A percentile compares a stretch with the other conserved stretches of the same genome.
phyloP scores from a whole-genome alignment of 2,113 vertebrate genomes.

The Cettia cetti region DNA sequence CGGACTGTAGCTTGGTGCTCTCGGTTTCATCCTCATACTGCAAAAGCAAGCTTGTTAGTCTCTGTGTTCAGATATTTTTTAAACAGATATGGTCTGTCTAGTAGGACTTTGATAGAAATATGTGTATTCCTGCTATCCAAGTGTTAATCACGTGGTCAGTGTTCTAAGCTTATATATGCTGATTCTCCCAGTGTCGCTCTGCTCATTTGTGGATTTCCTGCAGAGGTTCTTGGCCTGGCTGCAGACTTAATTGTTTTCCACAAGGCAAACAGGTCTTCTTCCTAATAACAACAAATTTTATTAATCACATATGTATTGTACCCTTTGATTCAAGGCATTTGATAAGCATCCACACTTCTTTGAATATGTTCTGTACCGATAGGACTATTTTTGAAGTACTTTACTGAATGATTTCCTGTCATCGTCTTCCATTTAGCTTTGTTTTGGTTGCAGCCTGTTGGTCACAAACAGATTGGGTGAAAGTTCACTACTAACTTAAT shows the following conservation, averaged over 20 bases:
- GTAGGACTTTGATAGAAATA: not conserved
- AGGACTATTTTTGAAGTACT: not conserved
- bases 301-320: not conserved
- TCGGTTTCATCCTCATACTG: not conserved
- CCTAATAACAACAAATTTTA: not conserved
- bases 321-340: not conserved
- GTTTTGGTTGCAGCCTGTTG: not conserved
- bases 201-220: not conserved
- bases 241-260: not conserved
- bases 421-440: not conserved
- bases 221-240: not conserved
- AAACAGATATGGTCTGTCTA: not conserved
- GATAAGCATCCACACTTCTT: not conserved
- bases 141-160: not conserved
- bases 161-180: not conserved
- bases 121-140: not conserved
- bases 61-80: not conserved
- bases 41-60: not conserved
- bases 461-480: not conserved
- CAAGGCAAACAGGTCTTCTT: not conserved
- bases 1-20: not conserved
- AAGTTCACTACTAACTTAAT: slow-evolving; percentile 14
- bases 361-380: not conserved
- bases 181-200: not conserved
- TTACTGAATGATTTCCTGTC: not conserved